A percentile compares a stretch with the other conserved stretches of the same genome.
phyloP scores from a whole-genome alignment of 1,140 invertebrate species.

The Cydia splendana region DNA sequence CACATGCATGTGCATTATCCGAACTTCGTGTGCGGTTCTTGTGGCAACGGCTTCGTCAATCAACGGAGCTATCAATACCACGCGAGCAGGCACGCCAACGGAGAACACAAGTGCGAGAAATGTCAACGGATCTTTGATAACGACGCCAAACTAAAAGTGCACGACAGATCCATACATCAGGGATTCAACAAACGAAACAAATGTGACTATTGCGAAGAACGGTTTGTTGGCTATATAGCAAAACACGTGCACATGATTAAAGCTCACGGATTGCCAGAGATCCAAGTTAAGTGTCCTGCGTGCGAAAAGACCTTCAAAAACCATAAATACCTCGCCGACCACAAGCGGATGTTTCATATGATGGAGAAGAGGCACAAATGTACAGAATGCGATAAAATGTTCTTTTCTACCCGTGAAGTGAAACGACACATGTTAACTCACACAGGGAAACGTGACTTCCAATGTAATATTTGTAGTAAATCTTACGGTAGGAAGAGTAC shows the following conservation, averaged over 20 bases:
- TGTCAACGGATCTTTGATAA: slow-evolving; percentile 42
- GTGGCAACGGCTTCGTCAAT: slow-evolving; percentile 35
- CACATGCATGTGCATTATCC: slow-evolving; percentile 44
- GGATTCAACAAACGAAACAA: slow-evolving; percentile 35
- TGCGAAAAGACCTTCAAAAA: slow-evolving; percentile 40
- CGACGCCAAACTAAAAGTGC: slow-evolving; percentile 36
- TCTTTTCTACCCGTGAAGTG: slow-evolving; percentile 12
- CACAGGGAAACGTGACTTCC: slow-evolving; percentile 85
- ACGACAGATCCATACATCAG: slow-evolving; percentile 36
- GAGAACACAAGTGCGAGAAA: slow-evolving; percentile 34
- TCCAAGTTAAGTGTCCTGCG: slow-evolving; percentile 42
- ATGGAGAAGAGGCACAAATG: slow-evolving; percentile 32
- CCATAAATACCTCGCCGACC: slow-evolving; percentile 33
- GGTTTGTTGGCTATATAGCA: slow-evolving; percentile 38
- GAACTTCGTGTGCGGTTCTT: slow-evolving; percentile 34
- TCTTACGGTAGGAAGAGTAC: slow-evolving; percentile 76
- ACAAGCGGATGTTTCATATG: slow-evolving; percentile 38
- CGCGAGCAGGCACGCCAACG: slow-evolving; percentile 21
- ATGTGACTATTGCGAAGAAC: slow-evolving; percentile 42
- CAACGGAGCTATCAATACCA: slow-evolving; percentile 33
- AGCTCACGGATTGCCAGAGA: slow-evolving; percentile 38
- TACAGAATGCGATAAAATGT: slow-evolving; percentile 33
- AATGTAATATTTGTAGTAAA: slow-evolving; percentile 81
- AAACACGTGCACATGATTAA: slow-evolving; percentile 40
- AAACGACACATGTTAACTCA: slow-evolving; percentile 60